Evolutionary conservation across 2,888 invertebrate genomes (phyloP).

Genomic region (Himalopsyche kuldschensis): DNA sequence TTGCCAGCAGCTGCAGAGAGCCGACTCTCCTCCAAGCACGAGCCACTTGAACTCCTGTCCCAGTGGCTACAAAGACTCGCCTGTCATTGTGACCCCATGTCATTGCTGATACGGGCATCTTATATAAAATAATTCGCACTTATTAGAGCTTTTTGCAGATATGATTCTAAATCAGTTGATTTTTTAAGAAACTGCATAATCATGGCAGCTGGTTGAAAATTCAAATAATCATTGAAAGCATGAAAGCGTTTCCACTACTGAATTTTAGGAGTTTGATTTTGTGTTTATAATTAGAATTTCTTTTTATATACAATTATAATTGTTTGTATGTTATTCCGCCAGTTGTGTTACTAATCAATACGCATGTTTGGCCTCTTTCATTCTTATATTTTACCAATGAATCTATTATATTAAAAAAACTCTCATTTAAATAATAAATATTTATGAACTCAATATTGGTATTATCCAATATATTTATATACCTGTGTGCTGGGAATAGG

Average conservation of each 20-base stretch:
- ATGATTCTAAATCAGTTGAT: not conserved
- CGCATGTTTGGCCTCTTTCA: too few species aligned
- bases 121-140: constrained; percentile 41
- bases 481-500: constrained; percentile 78
- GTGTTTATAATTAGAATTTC: too few species aligned
- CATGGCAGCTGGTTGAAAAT: not conserved
- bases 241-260: not conserved
- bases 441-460: too few species aligned
- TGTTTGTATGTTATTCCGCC: too few species aligned
- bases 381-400: too few species aligned
- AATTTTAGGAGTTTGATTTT: too few species aligned
- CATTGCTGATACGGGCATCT: constrained; percentile 87
- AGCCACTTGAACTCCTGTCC: constrained; percentile 88
- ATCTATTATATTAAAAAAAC: too few species aligned
- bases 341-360: too few species aligned
- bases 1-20: constrained; percentile 85
- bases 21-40: constrained; percentile 91
- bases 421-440: too few species aligned
- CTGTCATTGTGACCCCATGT: constrained; percentile 99
- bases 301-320: not conserved
- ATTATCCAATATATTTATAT: constrained; percentile 27
- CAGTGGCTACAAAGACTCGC: constrained; percentile 90
- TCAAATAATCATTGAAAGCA: not conserved
- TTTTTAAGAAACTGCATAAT: not conserved
- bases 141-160: not conserved